Percentiles rank a stretch among this genome's conserved stretches.
phyloP scores from a whole-genome alignment of 2,888 invertebrate genomes.

The Physocephala rufipes region DNA sequence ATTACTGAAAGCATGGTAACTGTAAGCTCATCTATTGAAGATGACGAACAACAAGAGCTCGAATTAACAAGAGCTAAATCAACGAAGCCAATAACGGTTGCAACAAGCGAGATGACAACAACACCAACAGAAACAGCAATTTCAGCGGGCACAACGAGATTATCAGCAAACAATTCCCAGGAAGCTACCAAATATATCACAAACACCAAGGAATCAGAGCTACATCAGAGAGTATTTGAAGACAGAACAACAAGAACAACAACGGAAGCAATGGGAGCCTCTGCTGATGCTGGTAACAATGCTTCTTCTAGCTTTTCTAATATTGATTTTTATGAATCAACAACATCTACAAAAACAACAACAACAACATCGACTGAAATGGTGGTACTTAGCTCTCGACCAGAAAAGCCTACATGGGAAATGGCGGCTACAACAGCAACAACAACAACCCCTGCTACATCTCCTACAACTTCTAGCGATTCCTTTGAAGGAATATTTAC shows the following conservation, averaged over 20 bases:
- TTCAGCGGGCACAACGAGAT: no score
- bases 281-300: not conserved
- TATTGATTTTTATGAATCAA: no score
- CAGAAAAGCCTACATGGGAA: not conserved
- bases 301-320: not conserved
- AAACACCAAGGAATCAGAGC: no score
- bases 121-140: no score
- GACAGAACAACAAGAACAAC: slow-evolving; percentile 19
- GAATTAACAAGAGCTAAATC: not conserved
- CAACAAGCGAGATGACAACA: slow-evolving; percentile 22
- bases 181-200: no score
- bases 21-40: no score
- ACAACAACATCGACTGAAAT: slow-evolving; percentile 1
- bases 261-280: not conserved
- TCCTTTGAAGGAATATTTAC: not conserved
- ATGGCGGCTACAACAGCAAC: not conserved
- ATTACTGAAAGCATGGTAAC: not conserved
- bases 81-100: not conserved
- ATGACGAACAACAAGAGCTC: no score
- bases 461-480: not conserved
- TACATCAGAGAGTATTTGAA: not conserved
- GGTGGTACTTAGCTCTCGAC: not conserved
- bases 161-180: no score
- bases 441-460: slow-evolving; percentile 10
- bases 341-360: not conserved